A percentile compares a stretch with the other conserved stretches of the same genome.
phyloP scores from a whole-genome alignment of 2,113 vertebrate genomes.

The Pogona vitticeps region DNA sequence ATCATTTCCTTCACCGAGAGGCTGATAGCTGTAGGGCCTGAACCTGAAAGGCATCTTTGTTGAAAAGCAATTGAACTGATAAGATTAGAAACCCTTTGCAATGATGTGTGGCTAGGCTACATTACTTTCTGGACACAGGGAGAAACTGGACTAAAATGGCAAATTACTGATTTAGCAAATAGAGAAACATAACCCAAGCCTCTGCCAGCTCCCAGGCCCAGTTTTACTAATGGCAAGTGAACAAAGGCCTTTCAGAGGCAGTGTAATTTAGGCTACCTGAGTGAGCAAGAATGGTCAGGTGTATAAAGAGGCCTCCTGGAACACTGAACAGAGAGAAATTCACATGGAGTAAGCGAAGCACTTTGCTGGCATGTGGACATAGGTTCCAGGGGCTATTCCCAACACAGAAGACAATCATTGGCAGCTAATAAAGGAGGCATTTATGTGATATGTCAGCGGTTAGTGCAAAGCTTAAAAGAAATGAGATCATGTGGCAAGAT shows the following conservation, averaged over 20 bases:
- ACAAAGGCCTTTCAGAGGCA: constrained; percentile 80
- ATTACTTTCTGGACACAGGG: constrained; percentile 60
- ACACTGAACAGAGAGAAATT: constrained; percentile 79
- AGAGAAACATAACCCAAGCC: constrained; percentile 38
- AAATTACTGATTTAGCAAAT: constrained; percentile 66
- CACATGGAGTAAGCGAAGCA: constrained; percentile 77
- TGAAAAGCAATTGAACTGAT: constrained; percentile 48
- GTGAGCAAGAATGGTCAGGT: constrained; percentile 78
- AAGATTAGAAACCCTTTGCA: constrained; percentile 55
- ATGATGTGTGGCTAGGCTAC: constrained; percentile 58
- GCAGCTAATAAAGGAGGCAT: constrained; percentile 90
- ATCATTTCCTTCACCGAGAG: constrained; percentile 55
- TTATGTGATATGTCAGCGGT: constrained; percentile 89
- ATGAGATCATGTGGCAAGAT: constrained; percentile 89
- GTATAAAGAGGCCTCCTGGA: constrained; percentile 75
- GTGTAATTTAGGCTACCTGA: constrained; percentile 75
- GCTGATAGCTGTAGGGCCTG: constrained; percentile 60
- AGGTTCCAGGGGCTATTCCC: constrained; percentile 80
- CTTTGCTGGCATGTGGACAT: constrained; percentile 80
- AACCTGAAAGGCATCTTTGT: constrained; percentile 71
- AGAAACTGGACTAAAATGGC: constrained; percentile 59
- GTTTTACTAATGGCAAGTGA: constrained; percentile 53
- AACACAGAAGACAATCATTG: constrained; percentile 86
- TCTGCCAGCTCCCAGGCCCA: constrained; percentile 63
- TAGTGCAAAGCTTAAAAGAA: constrained; percentile 85